phyloP scores from a whole-genome alignment of 2,113 vertebrate genomes.

The Crypturellus undulatus region DNA sequence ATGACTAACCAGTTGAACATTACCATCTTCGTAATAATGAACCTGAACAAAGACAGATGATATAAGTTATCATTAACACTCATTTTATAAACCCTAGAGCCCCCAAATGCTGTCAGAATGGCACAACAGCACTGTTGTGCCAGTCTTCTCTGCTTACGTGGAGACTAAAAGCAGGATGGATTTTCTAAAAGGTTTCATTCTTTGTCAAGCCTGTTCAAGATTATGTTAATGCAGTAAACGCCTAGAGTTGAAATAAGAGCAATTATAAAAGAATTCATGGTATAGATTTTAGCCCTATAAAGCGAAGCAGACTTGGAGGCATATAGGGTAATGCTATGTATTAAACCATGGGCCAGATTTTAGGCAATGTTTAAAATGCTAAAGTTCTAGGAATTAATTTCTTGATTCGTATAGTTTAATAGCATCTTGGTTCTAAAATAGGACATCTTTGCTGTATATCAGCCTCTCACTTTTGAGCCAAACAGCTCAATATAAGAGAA shows the following conservation, averaged over 20 bases:
- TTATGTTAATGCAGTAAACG: neutral
- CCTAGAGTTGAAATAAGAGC: constrained; percentile 23
- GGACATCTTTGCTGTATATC: neutral
- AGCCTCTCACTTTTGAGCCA: neutral
- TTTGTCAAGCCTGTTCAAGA: constrained; percentile 52
- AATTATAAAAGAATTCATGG: neutral
- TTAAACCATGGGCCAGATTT: neutral
- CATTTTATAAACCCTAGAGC: neutral
- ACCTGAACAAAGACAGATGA: constrained; percentile 78
- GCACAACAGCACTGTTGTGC: neutral
- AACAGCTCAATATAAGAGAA: neutral
- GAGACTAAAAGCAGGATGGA: constrained; percentile 35
- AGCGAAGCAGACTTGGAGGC: neutral
- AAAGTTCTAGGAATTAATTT: neutral
- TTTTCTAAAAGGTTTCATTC: constrained; percentile 50
- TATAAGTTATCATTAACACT: neutral
- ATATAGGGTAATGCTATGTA: neutral
- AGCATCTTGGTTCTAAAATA: neutral
- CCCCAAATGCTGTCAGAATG: neutral
- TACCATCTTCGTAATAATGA: constrained; percentile 98
- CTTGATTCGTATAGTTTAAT: neutral
- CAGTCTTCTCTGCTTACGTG: constrained; percentile 15
- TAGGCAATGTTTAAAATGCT: neutral
- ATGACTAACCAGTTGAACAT: constrained; percentile 96
- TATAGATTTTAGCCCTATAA: neutral